Evolutionary conservation across 1,140 invertebrate genomes (phyloP).

Genomic region (Drosophila funebris): DNA sequence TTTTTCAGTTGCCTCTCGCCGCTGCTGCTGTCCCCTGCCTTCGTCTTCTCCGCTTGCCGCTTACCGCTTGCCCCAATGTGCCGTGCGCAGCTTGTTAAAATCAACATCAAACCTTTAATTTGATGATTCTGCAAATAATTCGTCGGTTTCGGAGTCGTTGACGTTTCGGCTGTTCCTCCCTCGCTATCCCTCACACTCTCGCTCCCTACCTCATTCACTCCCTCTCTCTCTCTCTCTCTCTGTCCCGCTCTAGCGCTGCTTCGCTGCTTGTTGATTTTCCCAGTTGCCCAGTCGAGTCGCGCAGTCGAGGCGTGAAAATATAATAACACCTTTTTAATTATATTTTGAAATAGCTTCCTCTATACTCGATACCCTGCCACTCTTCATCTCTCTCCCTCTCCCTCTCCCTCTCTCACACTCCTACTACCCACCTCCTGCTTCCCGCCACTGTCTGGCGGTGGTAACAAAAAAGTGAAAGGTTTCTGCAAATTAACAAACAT

Average conservation of each 20-base stretch:
- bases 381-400: background rate
- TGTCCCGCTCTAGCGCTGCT: background rate
- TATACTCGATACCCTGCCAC: conserved; percentile 1
- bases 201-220: background rate
- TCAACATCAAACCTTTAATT: conserved; percentile 82
- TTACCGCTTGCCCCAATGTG: background rate
- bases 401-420: no score
- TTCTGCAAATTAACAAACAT: conserved; percentile 64
- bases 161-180: conserved; percentile 39
- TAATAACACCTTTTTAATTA: conserved; percentile 80
- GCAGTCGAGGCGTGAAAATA: conserved; percentile 78
- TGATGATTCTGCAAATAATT: conserved; percentile 81
- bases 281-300: conserved; percentile 31
- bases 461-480: conserved; percentile 64
- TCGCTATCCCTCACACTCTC: background rate
- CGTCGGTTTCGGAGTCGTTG: conserved; percentile 65
- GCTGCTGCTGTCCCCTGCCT: background rate
- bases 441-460: background rate
- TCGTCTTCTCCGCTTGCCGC: background rate
- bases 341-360: conserved; percentile 39
- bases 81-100: conserved; percentile 67
- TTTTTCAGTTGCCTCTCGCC: conserved; percentile 11
- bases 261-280: conserved; percentile 40
- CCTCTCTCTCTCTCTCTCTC: background rate
- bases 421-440: no score